Conservation (phyloP, 2,797 vertebrate genomes). For the Microctenopoma lineatum region DNA sequence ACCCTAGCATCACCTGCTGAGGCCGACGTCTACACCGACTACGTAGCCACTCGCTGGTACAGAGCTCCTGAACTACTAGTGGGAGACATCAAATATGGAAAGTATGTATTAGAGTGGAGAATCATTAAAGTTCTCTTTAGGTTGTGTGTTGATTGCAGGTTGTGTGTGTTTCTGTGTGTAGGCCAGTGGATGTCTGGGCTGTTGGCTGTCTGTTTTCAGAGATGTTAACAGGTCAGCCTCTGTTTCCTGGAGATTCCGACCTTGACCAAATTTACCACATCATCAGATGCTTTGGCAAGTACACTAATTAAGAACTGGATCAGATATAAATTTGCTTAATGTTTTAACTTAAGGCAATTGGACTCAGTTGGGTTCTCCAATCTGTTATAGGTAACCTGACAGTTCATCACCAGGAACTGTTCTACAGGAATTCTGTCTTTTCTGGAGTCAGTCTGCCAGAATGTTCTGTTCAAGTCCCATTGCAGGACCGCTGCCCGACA, state of each 20-base stretch:
- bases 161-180: slow-evolving; percentile 62
- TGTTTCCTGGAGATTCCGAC: slow-evolving; percentile 93
- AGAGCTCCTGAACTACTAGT: slow-evolving; percentile 92
- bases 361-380: accelerated
- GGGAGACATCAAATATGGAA: slow-evolving; percentile 91
- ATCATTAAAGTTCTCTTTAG: background rate
- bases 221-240: slow-evolving; percentile 89
- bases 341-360: background rate
- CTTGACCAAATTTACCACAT: slow-evolving; percentile 93
- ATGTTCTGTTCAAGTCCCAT: slow-evolving; percentile 74
- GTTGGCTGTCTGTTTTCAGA: slow-evolving; percentile 89
- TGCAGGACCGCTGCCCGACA: slow-evolving; percentile 84
- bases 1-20: slow-evolving; percentile 83
- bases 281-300: slow-evolving; percentile 88
- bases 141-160: background rate
- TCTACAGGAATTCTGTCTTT: slow-evolving; percentile 90
- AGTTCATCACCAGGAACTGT: slow-evolving; percentile 88
- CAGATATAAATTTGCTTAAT: background rate
- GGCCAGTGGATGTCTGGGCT: slow-evolving; percentile 93
- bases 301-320: background rate
- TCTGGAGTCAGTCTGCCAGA: slow-evolving; percentile 86
- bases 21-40: slow-evolving; percentile 87
- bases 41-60: slow-evolving; percentile 94
- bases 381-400: slow-evolving; percentile 85
- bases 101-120: slow-evolving; percentile 77